Evolutionary conservation across 2,888 invertebrate genomes (phyloP).

Genomic region (Arctia plantaginis): DNA sequence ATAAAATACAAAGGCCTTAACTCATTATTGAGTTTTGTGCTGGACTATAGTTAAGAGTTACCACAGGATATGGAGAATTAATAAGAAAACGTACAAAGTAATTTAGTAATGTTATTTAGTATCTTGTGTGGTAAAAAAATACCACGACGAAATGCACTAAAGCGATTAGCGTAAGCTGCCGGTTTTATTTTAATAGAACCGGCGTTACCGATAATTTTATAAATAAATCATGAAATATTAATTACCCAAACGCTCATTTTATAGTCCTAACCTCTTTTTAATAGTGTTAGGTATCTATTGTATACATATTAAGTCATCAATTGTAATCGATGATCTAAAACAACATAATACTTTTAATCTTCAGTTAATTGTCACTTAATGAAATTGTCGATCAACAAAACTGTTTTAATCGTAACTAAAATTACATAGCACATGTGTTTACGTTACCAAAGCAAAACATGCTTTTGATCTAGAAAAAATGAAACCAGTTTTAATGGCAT

Average conservation of each 20-base stretch:
- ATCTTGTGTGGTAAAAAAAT: background rate
- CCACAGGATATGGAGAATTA: too few species aligned
- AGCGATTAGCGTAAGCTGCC: background rate
- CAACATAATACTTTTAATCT: constrained; percentile 24
- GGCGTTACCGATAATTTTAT: background rate
- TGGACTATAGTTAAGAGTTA: too few species aligned
- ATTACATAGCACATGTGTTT: constrained; percentile 21
- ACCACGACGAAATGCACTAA: background rate
- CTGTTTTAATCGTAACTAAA: constrained; percentile 19
- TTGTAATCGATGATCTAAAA: constrained; percentile 27
- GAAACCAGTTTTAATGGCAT: constrained; percentile 13
- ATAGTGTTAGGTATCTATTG: constrained; percentile 17
- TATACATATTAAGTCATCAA: constrained; percentile 3
- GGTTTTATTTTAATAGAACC: background rate
- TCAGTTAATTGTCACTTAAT: constrained; percentile 24
- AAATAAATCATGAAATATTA: background rate
- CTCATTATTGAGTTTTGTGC: too few species aligned
- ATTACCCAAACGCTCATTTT: background rate
- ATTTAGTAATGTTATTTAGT: too few species aligned
- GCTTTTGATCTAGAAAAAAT: constrained; percentile 18
- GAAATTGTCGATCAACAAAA: constrained; percentile 19
- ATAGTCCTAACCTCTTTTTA: constrained; percentile 21
- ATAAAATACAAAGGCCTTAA: too few species aligned
- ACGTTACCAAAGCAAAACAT: constrained; percentile 17
- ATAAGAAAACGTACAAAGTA: too few species aligned